These are phyloP conservation scores for Xestia sexstrigata DNA, from an alignment of 2,888 invertebrate genomes.

Conservation along the genomic window DNA sequence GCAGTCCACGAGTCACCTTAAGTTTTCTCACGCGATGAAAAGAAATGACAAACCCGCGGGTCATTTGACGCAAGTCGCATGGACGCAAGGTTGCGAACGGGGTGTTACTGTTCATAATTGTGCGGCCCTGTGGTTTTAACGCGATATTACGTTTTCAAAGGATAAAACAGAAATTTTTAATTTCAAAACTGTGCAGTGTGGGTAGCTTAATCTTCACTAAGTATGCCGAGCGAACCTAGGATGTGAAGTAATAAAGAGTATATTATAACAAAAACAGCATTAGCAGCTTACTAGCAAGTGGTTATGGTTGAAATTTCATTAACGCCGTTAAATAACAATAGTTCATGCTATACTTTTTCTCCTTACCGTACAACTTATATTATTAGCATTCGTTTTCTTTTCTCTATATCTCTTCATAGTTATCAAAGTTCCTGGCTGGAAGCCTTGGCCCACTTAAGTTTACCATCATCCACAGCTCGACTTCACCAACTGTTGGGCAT, in stretches of 20 bases:
- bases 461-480: background rate
- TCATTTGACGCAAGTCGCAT: background rate
- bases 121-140: constrained; percentile 12
- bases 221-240: constrained; percentile 8
- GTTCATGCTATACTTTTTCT: background rate
- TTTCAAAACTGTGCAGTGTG: constrained; percentile 29
- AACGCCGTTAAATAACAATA: background rate
- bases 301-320: constrained; percentile 15
- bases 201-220: constrained; percentile 15
- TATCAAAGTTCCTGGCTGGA: background rate
- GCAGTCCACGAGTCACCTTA: background rate
- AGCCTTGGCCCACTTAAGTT: background rate
- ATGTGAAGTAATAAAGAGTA: constrained; percentile 9
- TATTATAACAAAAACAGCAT: constrained; percentile 16
- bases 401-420: background rate
- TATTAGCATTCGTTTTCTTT: background rate
- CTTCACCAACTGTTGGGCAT: background rate
- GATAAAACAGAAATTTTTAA: constrained; percentile 34
- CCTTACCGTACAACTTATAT: background rate
- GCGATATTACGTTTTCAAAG: constrained; percentile 35
- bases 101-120: constrained; percentile 11
- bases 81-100: background rate
- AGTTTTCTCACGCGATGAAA: no score
- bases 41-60: no score
- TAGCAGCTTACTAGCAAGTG: background rate